A percentile compares a stretch with the other conserved stretches of the same genome.
Evolutionary conservation across 2,888 invertebrate genomes (phyloP).

Genomic region (Isotomurus palustris): DNA sequence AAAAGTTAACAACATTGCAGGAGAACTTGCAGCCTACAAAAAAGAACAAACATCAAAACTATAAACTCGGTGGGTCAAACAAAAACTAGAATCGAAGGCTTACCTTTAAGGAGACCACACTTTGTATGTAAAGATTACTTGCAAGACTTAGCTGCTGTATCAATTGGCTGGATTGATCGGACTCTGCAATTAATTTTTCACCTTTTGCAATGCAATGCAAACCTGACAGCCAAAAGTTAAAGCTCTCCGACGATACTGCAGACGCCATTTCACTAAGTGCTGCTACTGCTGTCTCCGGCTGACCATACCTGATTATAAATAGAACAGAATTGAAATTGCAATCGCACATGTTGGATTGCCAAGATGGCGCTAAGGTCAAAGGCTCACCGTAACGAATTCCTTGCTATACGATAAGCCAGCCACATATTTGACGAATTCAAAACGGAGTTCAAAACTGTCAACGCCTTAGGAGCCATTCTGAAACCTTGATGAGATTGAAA

Average conservation of each 20-base stretch:
- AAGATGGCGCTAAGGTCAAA: too few relatives aligned
- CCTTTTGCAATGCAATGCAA: slow-evolving; percentile 56
- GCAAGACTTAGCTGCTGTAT: slow-evolving; percentile 56
- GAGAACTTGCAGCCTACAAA: slow-evolving; percentile 62
- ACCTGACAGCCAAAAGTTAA: slow-evolving; percentile 81
- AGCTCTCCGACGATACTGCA: slow-evolving; percentile 76
- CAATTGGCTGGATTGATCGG: slow-evolving; percentile 45
- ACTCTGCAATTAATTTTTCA: slow-evolving; percentile 49
- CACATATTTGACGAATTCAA: slow-evolving; percentile 64
- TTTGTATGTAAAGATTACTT: slow-evolving; percentile 62
- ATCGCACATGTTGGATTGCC: too few relatives aligned
- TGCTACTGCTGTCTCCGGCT: slow-evolving; percentile 65
- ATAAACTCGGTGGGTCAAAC: background rate
- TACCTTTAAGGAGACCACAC: slow-evolving; percentile 60
- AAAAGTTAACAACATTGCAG: slow-evolving; percentile 62
- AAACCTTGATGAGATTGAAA: slow-evolving; percentile 44
- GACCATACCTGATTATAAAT: slow-evolving; percentile 60
- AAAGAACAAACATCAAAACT: slow-evolving; percentile 42
- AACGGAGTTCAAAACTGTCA: slow-evolving; percentile 55
- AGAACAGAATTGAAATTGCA: background rate
- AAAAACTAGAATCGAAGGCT: background rate
- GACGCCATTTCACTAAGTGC: slow-evolving; percentile 62
- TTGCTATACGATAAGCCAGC: slow-evolving; percentile 79
- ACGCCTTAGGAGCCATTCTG: slow-evolving; percentile 21
- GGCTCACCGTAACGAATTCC: slow-evolving; percentile 50